Evolutionary conservation across 1,140 invertebrate genomes (phyloP).

Genomic region (Nomia melanderi): DNA sequence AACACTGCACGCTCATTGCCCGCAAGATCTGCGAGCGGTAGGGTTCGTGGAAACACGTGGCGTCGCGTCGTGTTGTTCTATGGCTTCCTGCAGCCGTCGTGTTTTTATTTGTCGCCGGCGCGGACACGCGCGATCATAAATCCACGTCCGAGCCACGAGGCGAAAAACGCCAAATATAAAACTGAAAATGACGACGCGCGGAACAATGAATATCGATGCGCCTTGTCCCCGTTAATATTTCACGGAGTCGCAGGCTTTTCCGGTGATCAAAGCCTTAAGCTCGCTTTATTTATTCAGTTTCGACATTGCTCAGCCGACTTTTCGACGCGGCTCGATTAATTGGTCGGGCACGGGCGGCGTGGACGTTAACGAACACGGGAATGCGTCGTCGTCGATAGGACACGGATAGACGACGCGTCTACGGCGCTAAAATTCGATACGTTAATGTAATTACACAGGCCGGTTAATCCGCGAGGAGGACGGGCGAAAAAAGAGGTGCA

Average conservation of each 20-base stretch:
- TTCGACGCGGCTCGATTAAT: slow-evolving; percentile 3
- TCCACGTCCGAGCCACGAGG: background rate
- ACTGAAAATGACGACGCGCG: slow-evolving; percentile 12
- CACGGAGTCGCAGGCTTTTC: background rate
- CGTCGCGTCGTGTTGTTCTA: no score
- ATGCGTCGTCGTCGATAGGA: slow-evolving; percentile 43
- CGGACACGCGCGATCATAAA: background rate
- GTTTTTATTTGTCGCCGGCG: background rate
- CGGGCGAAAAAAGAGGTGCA: slow-evolving; percentile 41
- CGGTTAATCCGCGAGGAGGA: slow-evolving; percentile 49
- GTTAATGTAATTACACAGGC: slow-evolving; percentile 58
- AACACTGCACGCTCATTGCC: no score
- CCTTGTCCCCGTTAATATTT: slow-evolving; percentile 11
- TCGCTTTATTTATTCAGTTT: background rate
- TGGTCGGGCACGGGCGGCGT: background rate
- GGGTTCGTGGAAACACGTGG: no score
- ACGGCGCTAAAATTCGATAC: slow-evolving; percentile 57
- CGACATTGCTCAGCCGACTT: background rate
- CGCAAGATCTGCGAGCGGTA: no score
- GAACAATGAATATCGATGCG: slow-evolving; percentile 30
- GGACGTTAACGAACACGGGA: background rate
- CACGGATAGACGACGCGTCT: slow-evolving; percentile 13
- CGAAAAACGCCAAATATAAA: slow-evolving; percentile 25
- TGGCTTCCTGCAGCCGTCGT: background rate
- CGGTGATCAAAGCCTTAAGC: slow-evolving; percentile 16